Percentiles rank a stretch among this genome's conserved stretches.
Evolutionary conservation across 2,113 vertebrate species (phyloP).

Genomic region (Burhinus bistriatus): DNA sequence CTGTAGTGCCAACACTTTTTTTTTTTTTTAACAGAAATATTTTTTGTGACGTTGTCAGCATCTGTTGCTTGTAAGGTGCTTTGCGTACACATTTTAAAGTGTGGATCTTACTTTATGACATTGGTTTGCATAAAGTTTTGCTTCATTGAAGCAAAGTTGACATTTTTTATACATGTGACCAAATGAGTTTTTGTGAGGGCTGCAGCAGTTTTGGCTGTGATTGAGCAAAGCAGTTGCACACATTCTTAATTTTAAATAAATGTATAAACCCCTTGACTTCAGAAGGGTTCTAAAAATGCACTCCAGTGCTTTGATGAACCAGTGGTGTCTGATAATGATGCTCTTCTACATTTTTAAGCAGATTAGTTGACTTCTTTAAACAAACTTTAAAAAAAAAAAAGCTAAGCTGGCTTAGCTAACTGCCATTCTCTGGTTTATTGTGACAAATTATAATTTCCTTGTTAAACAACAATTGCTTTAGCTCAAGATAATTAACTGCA

Average conservation of each 20-base stretch:
- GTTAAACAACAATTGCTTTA: conserved; percentile 61
- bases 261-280: neutral
- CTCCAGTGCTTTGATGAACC: neutral
- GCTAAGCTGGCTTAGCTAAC: conserved; percentile 12
- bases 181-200: neutral
- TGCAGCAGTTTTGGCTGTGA: neutral
- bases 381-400: neutral
- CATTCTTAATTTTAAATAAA: neutral
- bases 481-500: conserved; percentile 51
- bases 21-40: neutral
- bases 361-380: conserved; percentile 32
- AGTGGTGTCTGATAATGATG: neutral
- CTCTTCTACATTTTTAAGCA: conserved; percentile 9
- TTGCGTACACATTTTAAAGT: neutral
- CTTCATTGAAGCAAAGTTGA: neutral
- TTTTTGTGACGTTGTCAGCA: neutral
- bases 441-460: conserved; percentile 63
- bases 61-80: neutral
- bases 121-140: neutral
- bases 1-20: neutral
- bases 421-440: conserved; percentile 23
- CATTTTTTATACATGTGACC: neutral
- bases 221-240: neutral
- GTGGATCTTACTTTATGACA: neutral
- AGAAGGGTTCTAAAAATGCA: neutral